Base-by-base conservation (phyloP, 2,113 vertebrate species). In the Oreotrochilus melanogaster region DNA sequence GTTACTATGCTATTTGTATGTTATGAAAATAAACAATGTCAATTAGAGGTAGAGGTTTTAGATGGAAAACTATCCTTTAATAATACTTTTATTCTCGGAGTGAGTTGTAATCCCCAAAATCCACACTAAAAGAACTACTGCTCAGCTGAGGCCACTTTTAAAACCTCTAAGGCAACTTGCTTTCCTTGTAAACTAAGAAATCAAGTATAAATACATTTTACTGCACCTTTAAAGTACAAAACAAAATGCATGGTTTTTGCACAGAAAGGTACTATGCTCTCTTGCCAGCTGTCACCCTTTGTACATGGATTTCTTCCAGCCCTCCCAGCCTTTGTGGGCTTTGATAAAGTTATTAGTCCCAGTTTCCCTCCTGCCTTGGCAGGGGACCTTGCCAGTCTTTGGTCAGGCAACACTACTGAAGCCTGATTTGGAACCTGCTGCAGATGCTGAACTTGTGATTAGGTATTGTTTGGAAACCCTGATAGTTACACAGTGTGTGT, bases 171-270 rank as follows among this genome's bases (percentile, higher is more conserved):
- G 70, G 42, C 70, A 89, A 79, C 39, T 66, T 82, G 50, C 47
- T 92, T 95, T 94, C 33, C 58, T 78, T 92, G 62, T 87, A 89
- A 87, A 91, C 33, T 69, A 24, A 75, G 73, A 45, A 89, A 82
- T 39, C 2, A 0, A 5, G 33, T 79, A 88, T 75, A 92, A 82
- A 89, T 89, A 81, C 0, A 0, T 87, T 91, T 97, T 92, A 94
- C 31, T 65, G 81, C 58, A 47, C 61, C 39, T 92, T 76, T 82
- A 56, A 94, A 89, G 33, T 45, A 90, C 60, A 70, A 88, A 94
- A 35, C 61, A 85, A 78, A 94, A 74, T 64, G 93, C 72, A 51
- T 31, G 65, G 8, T 48, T 88, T 39, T 39, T 39, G 39, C 39
- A 39, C 39, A 39, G 72, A 87, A 92, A 81, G 47, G 37, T 48